Conservation (phyloP, 1,140 invertebrate species). For the Camponotus vicinus region DNA sequence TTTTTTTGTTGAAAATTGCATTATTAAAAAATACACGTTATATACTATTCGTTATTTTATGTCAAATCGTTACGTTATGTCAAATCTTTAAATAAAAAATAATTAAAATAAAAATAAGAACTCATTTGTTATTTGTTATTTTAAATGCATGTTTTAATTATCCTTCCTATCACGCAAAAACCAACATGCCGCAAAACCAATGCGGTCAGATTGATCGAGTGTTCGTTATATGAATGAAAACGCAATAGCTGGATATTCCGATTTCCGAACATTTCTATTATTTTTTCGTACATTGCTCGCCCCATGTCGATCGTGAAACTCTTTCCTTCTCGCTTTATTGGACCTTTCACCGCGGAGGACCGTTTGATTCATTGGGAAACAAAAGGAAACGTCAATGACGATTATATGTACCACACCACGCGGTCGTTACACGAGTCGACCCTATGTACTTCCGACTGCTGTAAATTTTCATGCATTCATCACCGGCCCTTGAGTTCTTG, state of each 20-base stretch:
- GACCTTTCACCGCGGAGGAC: constrained; percentile 63
- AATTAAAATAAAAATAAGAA: not conserved
- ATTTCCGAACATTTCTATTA: not conserved
- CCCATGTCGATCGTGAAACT: not conserved
- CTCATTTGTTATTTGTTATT: not conserved
- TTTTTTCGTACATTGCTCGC: not conserved
- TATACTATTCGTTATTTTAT: not conserved
- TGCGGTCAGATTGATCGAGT: constrained; percentile 21
- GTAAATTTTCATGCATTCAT: constrained; percentile 59
- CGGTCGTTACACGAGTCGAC: constrained; percentile 36
- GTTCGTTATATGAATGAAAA: constrained; percentile 16
- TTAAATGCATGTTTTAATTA: not conserved
- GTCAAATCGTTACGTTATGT: not conserved
- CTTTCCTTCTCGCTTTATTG: constrained; percentile 30
- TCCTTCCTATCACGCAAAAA: not conserved
- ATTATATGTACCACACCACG: constrained; percentile 3
- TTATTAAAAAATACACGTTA: constrained; percentile 4
- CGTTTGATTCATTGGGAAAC: constrained; percentile 51
- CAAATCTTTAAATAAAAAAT: not conserved
- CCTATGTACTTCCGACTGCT: constrained; percentile 38
- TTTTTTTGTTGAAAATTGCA: not conserved
- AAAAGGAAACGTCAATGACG: constrained; percentile 53
- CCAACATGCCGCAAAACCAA: not conserved
- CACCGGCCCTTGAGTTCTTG: constrained; percentile 29
- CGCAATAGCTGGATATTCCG: not conserved